Evolutionary conservation across 2,113 vertebrate species (phyloP).

Genomic region (Heliornis fulica): DNA sequence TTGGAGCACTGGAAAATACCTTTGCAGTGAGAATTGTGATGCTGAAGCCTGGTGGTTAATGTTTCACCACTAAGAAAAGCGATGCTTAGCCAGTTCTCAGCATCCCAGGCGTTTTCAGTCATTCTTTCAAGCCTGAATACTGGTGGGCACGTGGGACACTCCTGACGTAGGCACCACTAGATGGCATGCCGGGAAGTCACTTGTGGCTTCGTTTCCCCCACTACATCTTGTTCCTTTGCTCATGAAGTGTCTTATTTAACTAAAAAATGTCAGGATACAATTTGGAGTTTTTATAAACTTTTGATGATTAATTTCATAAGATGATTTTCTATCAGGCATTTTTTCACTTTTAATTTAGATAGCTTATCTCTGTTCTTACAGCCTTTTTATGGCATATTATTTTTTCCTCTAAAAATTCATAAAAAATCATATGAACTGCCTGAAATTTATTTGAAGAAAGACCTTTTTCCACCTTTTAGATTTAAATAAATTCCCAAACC

Average conservation of each 20-base stretch:
- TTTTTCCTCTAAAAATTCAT: background rate
- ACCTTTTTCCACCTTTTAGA: background rate
- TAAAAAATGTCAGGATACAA: background rate
- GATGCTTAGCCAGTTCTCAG: background rate
- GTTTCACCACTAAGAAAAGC: accelerated
- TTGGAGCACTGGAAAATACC: background rate
- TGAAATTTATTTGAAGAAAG: background rate
- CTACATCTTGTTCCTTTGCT: background rate
- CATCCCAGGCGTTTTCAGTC: background rate
- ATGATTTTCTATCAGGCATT: background rate
- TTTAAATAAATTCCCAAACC: background rate
- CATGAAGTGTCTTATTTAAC: background rate
- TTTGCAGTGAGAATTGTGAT: accelerated
- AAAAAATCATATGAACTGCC: background rate
- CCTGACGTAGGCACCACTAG: background rate
- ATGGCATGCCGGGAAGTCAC: background rate
- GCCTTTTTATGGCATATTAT: background rate
- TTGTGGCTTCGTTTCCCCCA: background rate
- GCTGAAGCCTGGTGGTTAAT: accelerated
- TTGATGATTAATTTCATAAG: background rate
- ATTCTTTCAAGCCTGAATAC: accelerated
- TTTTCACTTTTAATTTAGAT: background rate
- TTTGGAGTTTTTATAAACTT: background rate
- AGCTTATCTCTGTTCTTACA: background rate
- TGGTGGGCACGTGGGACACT: background rate